A percentile compares a stretch with the other conserved stretches of the same genome.
Evolutionary conservation across 2,888 invertebrate genomes (phyloP).

Genomic region (Pachymerium ferrugineum): DNA sequence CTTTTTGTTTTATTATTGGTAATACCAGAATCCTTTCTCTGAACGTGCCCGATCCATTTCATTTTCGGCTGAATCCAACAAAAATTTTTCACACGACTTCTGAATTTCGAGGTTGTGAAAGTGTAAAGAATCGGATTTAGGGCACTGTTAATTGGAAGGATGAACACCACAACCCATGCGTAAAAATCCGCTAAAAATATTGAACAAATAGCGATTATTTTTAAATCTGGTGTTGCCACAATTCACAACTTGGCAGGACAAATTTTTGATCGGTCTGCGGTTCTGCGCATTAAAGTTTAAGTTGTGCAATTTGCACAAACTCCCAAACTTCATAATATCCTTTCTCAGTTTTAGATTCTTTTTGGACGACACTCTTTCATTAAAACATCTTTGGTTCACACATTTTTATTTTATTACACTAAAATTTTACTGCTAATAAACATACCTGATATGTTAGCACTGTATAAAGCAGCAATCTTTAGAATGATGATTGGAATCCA

Average conservation of each 20-base stretch:
- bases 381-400: not conserved
- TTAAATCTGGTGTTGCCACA: not conserved
- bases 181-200: slow-evolving; percentile 56
- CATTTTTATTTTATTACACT: not conserved
- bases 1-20: too few species aligned
- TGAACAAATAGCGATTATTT: slow-evolving; percentile 30
- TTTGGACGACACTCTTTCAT: too few species aligned
- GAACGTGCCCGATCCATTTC: not conserved
- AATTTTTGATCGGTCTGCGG: not conserved
- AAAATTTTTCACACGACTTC: slow-evolving; percentile 39
- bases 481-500: slow-evolving; percentile 64
- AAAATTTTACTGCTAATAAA: slow-evolving; percentile 28
- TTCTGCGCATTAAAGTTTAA: too few species aligned
- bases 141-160: slow-evolving; percentile 62
- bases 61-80: not conserved
- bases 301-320: too few species aligned
- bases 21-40: slow-evolving; percentile 23
- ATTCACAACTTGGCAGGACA: not conserved
- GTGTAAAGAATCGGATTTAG: slow-evolving; percentile 62
- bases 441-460: slow-evolving; percentile 55
- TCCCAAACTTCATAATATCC: too few species aligned
- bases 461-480: slow-evolving; percentile 58
- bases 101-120: slow-evolving; percentile 61
- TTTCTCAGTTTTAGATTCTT: too few species aligned
- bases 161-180: slow-evolving; percentile 62